Conservation (phyloP, 2,888 invertebrate genomes). For the Synanthedon tipuliformis region DNA sequence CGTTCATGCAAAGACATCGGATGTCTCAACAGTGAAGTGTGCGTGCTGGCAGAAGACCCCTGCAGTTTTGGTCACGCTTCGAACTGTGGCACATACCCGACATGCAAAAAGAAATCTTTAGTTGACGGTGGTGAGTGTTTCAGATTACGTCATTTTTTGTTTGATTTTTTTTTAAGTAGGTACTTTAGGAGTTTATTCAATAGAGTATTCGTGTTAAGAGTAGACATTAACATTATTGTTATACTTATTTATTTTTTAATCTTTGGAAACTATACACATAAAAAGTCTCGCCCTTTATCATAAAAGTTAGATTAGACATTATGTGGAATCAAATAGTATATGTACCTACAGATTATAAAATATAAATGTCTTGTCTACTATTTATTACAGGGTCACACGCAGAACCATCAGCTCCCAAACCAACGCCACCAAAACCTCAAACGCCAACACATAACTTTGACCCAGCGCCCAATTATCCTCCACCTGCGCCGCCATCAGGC, state of each 20-base stretch:
- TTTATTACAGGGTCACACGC: conserved; percentile 46
- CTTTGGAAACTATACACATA: no score
- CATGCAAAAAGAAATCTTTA: conserved; percentile 72
- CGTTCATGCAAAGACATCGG: conserved; percentile 83
- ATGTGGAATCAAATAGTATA: neutral
- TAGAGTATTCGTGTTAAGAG: no score
- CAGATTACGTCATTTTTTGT: no score
- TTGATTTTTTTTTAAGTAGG: no score
- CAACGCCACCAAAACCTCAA: conserved; percentile 33
- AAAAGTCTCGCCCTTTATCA: no score
- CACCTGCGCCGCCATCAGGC: conserved; percentile 49
- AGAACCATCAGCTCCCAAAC: conserved; percentile 33
- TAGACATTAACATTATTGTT: no score
- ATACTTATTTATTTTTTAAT: no score
- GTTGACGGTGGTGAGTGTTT: conserved; percentile 40
- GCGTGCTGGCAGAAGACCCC: conserved; percentile 78
- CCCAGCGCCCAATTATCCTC: conserved; percentile 48
- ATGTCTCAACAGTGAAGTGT: conserved; percentile 77
- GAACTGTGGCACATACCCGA: conserved; percentile 76
- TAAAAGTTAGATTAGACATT: neutral
- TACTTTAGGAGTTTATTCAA: no score
- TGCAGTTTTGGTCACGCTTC: conserved; percentile 72
- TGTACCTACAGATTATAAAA: neutral
- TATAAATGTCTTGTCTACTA: neutral
- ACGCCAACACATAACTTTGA: conserved; percentile 37